Percentiles rank a stretch among this genome's conserved stretches.
These are phyloP conservation scores for Crossocerus cetratus DNA, from an alignment of 2,888 invertebrate genomes.

Conservation along the genomic window DNA sequence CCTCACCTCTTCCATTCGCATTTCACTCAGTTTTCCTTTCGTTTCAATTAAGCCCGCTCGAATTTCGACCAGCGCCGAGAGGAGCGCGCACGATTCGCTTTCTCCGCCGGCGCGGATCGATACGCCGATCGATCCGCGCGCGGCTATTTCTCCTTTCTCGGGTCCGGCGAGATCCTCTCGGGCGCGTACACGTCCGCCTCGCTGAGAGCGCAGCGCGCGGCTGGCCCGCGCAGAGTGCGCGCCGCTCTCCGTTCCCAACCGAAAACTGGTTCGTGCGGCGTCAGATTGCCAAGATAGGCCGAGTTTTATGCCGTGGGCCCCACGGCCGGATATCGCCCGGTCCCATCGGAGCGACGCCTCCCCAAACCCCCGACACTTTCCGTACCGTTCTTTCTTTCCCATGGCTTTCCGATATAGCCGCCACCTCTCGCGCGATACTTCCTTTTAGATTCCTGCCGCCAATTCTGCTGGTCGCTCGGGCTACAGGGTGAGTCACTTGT, in stretches of 20 bases:
- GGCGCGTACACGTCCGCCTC: too few species aligned
- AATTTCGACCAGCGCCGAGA: slow-evolving; percentile 54
- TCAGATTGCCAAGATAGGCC: slow-evolving; percentile 75
- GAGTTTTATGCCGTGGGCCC: slow-evolving; percentile 68
- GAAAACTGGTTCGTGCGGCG: slow-evolving; percentile 75
- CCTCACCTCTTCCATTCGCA: background rate
- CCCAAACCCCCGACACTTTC: slow-evolving; percentile 67
- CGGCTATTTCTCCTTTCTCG: slow-evolving; percentile 30
- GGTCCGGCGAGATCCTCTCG: background rate
- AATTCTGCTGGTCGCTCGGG: too few species aligned
- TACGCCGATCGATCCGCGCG: slow-evolving; percentile 37
- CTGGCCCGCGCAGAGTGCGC: background rate
- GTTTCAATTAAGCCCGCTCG: slow-evolving; percentile 46
- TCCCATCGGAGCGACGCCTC: slow-evolving; percentile 64
- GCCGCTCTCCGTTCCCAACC: slow-evolving; percentile 59
- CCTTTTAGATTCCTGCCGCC: too few species aligned
- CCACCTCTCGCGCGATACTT: background rate
- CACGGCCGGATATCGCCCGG: slow-evolving; percentile 63
- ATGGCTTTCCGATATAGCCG: slow-evolving; percentile 66
- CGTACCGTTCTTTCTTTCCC: slow-evolving; percentile 73
- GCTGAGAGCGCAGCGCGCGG: too few species aligned
- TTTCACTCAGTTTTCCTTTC: slow-evolving; percentile 20
- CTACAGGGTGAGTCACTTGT: too few species aligned
- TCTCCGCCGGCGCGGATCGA: slow-evolving; percentile 31
- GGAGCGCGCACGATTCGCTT: slow-evolving; percentile 54